Conservation (phyloP, 2,113 vertebrate genomes). For the Petromus typicus region DNA sequence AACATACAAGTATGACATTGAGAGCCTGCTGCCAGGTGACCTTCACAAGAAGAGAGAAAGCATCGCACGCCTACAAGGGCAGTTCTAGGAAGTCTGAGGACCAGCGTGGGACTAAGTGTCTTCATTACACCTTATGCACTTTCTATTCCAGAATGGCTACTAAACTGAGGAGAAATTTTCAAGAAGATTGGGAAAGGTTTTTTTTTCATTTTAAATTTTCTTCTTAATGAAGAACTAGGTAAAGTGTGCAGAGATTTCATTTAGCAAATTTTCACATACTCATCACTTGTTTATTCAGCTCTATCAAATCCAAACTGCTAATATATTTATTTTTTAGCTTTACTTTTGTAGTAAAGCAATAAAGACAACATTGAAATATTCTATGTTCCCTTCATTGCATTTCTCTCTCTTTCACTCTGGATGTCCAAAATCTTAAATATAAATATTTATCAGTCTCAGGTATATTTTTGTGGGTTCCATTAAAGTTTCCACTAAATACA, state of each 20-base stretch:
- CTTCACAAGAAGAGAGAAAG: background rate
- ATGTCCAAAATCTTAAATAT: slow-evolving; percentile 6
- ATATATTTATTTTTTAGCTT: slow-evolving; percentile 39
- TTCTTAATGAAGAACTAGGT: slow-evolving; percentile 35
- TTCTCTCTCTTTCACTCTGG: background rate
- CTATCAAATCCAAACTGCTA: slow-evolving; percentile 20
- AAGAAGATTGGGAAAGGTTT: background rate
- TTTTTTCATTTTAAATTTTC: slow-evolving; percentile 43
- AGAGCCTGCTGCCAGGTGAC: background rate
- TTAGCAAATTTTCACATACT: background rate
- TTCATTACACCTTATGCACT: background rate
- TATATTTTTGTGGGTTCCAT: background rate
- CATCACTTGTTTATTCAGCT: background rate
- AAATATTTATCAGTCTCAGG: background rate
- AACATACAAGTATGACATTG: slow-evolving; percentile 21
- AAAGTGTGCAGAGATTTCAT: background rate
- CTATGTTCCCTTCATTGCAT: background rate
- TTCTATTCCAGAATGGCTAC: background rate
- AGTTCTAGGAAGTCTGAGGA: background rate
- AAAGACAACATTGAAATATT: slow-evolving; percentile 16
- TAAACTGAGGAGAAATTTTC: slow-evolving; percentile 11
- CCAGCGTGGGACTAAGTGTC: background rate
- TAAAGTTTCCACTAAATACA: background rate
- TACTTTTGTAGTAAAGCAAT: slow-evolving; percentile 22
- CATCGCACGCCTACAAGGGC: background rate